Conservation (phyloP, 2,888 invertebrate species). For the Andrena minutula region DNA sequence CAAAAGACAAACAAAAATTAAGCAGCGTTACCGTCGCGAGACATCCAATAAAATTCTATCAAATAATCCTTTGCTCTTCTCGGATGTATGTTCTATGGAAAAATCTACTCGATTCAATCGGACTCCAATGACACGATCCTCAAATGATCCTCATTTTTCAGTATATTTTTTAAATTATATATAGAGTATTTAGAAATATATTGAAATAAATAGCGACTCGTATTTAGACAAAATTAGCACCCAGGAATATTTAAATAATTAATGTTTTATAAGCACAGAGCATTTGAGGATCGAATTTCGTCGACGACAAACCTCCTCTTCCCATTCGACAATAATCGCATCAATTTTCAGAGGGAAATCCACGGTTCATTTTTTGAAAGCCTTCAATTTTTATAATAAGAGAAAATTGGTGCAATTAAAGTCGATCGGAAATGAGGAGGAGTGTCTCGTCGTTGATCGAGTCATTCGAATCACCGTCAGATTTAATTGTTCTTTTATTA, state of each 20-base stretch:
- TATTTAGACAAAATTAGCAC: not conserved
- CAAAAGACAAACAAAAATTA: conserved; percentile 12
- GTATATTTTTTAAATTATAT: not conserved
- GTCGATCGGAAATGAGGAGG: conserved; percentile 41
- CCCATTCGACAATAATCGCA: conserved; percentile 14
- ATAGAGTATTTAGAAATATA: not conserved
- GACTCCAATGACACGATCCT: conserved; percentile 55
- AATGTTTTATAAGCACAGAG: not conserved
- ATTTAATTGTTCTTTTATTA: not conserved
- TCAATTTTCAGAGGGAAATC: not conserved
- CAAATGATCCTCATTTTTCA: conserved; percentile 21
- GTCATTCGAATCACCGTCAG: conserved; percentile 16
- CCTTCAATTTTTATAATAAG: not conserved
- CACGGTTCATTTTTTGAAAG: too few species aligned
- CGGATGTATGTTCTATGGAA: conserved; percentile 2
- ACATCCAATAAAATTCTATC: not conserved
- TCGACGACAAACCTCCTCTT: not conserved
- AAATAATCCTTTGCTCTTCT: conserved; percentile 1
- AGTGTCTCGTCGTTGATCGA: conserved; percentile 22
- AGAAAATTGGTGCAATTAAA: conserved; percentile 21
- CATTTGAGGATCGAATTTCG: conserved; percentile 36
- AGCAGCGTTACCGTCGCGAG: conserved; percentile 18
- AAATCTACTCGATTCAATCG: conserved; percentile 2
- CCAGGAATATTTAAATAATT: not conserved
- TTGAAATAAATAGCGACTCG: not conserved